Percentiles rank a stretch among this genome's conserved stretches.
phyloP scores from a whole-genome alignment of 2,888 invertebrate genomes.

The Pristionchus exspectatus region DNA sequence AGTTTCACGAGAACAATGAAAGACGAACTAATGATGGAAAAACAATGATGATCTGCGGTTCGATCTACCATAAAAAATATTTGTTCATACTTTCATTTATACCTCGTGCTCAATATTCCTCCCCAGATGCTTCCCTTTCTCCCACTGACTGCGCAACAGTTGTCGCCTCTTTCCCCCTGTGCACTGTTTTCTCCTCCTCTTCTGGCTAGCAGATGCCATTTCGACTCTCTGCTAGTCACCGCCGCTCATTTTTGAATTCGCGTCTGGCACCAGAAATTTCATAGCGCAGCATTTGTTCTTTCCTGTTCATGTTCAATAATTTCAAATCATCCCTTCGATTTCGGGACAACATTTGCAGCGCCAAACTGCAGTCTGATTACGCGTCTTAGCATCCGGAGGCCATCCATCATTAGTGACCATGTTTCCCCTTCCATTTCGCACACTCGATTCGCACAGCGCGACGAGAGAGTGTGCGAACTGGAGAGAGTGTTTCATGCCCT shows the following conservation, averaged over 20 bases:
- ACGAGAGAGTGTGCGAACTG: background rate
- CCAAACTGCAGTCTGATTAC: background rate
- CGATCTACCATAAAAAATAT: too few species aligned
- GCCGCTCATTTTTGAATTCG: slow-evolving; percentile 7
- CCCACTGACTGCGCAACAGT: slow-evolving; percentile 34
- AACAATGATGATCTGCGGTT: too few species aligned
- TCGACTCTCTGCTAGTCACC: background rate
- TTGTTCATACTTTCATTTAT: too few species aligned
- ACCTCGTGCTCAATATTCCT: background rate
- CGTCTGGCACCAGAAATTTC: slow-evolving; percentile 15
- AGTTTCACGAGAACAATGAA: too few species aligned
- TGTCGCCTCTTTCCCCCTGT: background rate
- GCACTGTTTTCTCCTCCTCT: background rate
- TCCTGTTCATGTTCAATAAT: too few species aligned
- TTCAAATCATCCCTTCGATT: too few species aligned
- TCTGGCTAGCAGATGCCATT: background rate
- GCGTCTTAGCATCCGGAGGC: background rate
- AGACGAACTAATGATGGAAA: too few species aligned
- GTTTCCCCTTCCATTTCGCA: slow-evolving; percentile 2
- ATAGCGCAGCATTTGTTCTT: background rate
- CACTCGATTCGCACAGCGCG: background rate
- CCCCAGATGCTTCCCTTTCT: slow-evolving; percentile 10
- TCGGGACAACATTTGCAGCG: background rate
- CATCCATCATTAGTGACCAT: slow-evolving; percentile 41
- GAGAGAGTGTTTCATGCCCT: background rate